These are phyloP conservation scores for Coccyzus lansbergi DNA, from an alignment of 2,797 vertebrate genomes.

Conservation along the genomic window DNA sequence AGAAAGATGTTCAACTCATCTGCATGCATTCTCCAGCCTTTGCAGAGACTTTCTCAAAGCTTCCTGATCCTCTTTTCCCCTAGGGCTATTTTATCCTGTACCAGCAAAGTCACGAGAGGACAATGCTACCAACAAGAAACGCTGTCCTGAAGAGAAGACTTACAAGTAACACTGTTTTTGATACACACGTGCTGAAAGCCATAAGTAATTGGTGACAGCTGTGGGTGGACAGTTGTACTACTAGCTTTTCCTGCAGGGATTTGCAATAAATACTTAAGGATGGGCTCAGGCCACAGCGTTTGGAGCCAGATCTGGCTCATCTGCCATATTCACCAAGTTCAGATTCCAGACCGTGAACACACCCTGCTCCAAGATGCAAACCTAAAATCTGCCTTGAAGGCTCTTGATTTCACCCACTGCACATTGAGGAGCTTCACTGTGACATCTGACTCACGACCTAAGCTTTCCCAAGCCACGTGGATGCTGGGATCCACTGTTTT, in stretches of 20 bases:
- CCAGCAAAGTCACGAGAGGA: neutral
- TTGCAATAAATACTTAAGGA: conserved; percentile 48
- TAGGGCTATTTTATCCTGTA: neutral
- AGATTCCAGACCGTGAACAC: conserved; percentile 30
- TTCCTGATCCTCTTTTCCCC: neutral
- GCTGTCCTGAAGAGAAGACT: neutral
- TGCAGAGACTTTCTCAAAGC: neutral
- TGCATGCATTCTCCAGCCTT: neutral
- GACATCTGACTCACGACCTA: neutral
- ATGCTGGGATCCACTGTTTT: neutral
- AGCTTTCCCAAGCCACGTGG: neutral
- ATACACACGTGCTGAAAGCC: conserved; percentile 12
- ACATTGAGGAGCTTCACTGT: neutral
- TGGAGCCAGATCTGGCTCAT: conserved; percentile 12
- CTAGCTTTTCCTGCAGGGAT: conserved; percentile 37
- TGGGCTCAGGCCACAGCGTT: neutral
- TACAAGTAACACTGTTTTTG: neutral
- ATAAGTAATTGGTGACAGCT: conserved; percentile 56
- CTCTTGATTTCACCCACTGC: neutral
- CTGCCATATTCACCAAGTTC: neutral
- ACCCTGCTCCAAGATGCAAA: conserved; percentile 29
- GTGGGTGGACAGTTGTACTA: conserved; percentile 53
- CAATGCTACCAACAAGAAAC: neutral
- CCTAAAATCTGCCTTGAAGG: neutral
- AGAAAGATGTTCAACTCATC: neutral